Evolutionary conservation across 2,888 invertebrate genomes (phyloP).

Genomic region (Andricus quercusramuli): DNA sequence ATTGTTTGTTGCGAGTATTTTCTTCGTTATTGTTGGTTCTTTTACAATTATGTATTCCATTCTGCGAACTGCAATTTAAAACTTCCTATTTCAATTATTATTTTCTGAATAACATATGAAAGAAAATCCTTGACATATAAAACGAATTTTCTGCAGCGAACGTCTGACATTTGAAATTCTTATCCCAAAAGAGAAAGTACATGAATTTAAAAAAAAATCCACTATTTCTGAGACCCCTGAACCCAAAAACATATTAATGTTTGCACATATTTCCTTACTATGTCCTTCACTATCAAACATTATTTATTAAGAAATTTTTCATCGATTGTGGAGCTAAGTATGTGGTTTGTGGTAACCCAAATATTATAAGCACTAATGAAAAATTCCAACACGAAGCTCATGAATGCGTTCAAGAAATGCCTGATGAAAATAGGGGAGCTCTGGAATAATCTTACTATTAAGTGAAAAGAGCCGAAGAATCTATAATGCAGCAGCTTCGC

Average conservation of each 20-base stretch:
- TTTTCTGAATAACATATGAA: no score
- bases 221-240: not conserved
- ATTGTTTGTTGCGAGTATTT: no score
- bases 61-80: no score
- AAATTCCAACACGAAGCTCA: conserved; percentile 31
- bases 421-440: conserved; percentile 4
- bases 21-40: no score
- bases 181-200: not conserved
- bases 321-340: not conserved
- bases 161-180: not conserved
- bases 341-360: conserved; percentile 9
- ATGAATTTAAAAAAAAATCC: not conserved
- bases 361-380: not conserved
- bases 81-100: no score
- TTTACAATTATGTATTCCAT: no score
- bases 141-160: not conserved
- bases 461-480: not conserved
- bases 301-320: not conserved
- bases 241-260: not conserved
- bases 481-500: not conserved
- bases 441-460: not conserved
- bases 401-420: conserved; percentile 10
- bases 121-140: no score
- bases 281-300: not conserved
- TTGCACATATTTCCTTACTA: not conserved